These are phyloP conservation scores for Drosophila merina DNA, from an alignment of 2,888 invertebrate species.

Conservation along the genomic window DNA sequence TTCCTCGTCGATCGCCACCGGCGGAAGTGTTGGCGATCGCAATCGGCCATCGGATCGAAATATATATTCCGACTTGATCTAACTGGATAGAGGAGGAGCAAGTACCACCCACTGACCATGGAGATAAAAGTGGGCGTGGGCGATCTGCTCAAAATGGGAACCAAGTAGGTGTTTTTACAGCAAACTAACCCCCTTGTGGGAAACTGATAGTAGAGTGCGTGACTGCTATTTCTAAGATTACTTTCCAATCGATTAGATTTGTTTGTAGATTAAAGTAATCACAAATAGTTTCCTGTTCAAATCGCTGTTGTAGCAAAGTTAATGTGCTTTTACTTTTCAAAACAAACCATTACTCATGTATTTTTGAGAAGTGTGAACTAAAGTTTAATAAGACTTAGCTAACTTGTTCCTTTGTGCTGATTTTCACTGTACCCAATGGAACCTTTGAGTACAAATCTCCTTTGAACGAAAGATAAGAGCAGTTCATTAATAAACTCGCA, in stretches of 20 bases:
- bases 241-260: neutral
- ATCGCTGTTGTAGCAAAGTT: neutral
- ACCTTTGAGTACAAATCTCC: neutral
- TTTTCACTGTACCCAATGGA: slow-evolving; percentile 4
- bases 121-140: slow-evolving; percentile 50
- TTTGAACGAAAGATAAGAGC: slow-evolving; percentile 49
- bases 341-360: too few species aligned
- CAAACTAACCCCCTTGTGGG: neutral
- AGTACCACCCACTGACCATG: slow-evolving; percentile 37
- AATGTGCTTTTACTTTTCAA: too few species aligned
- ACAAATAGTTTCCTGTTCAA: neutral
- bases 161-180: slow-evolving; percentile 55
- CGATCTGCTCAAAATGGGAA: slow-evolving; percentile 58
- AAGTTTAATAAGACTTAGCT: neutral
- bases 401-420: neutral
- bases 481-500: neutral
- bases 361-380: neutral
- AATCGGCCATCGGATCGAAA: neutral
- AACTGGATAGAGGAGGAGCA: neutral
- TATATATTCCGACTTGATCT: neutral
- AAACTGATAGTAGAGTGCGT: slow-evolving; percentile 1
- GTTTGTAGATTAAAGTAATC: neutral
- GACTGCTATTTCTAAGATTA: neutral
- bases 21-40: slow-evolving; percentile 52
- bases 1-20: slow-evolving; percentile 50